phyloP scores from a whole-genome alignment of 2,113 vertebrate genomes.

The Hippocampus guttulatus region DNA sequence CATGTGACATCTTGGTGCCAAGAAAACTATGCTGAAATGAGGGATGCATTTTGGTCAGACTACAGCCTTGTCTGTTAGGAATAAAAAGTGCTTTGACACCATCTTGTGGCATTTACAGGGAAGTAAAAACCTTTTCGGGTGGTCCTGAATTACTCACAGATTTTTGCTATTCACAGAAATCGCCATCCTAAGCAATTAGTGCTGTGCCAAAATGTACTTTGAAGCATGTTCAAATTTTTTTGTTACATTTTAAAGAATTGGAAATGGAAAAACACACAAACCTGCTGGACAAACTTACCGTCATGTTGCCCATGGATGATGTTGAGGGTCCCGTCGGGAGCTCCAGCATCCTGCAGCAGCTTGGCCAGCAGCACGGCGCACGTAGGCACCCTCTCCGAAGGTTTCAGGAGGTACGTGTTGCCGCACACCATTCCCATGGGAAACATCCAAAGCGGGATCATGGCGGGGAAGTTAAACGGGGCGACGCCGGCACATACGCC shows the following conservation, averaged over 20 bases:
- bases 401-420: slow-evolving; percentile 94
- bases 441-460: slow-evolving; percentile 99
- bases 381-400: slow-evolving; percentile 90
- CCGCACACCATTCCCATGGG: slow-evolving; percentile 95
- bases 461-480: slow-evolving; percentile 96
- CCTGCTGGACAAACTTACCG: slow-evolving; percentile 64
- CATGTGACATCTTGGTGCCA: too few species aligned
- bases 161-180: too few species aligned
- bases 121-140: too few species aligned
- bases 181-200: not conserved
- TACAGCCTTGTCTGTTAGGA: too few species aligned
- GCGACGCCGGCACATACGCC: slow-evolving; percentile 92
- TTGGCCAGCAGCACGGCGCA: slow-evolving; percentile 90
- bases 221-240: not conserved
- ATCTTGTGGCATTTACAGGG: too few species aligned
- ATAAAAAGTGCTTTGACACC: too few species aligned
- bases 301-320: slow-evolving; percentile 91
- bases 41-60: too few species aligned
- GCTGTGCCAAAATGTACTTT: not conserved
- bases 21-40: too few species aligned
- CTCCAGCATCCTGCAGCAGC: slow-evolving; percentile 90
- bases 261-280: not conserved
- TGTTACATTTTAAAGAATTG: not conserved
- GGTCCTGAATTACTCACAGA: too few species aligned
- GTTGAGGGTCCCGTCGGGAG: slow-evolving; percentile 88